Evolutionary conservation across 2,113 vertebrate genomes (phyloP).

Genomic region (Lota lota): DNA sequence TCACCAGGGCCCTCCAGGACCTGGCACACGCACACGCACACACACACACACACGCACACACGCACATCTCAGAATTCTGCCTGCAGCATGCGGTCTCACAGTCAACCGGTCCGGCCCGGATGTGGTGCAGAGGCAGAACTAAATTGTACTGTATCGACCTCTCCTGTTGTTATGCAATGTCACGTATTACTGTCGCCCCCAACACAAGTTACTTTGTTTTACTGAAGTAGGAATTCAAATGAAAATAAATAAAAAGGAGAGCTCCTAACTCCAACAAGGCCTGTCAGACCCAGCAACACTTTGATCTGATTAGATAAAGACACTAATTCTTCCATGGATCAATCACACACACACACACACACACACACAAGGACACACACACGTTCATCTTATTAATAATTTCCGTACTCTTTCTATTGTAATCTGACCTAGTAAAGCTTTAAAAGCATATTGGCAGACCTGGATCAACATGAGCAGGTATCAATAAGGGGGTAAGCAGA

Average conservation of each 20-base stretch:
- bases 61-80: slow-evolving; percentile 42
- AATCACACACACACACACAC: not conserved
- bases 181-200: no score
- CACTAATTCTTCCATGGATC: no score
- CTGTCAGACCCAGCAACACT: no score
- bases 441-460: slow-evolving; percentile 2
- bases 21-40: no score
- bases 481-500: slow-evolving; percentile 63
- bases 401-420: not conserved
- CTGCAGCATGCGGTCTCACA: slow-evolving; percentile 50
- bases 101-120: slow-evolving; percentile 20
- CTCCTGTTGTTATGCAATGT: not conserved
- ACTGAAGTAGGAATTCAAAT: no score
- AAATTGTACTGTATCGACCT: not conserved
- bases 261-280: no score
- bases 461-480: slow-evolving; percentile 23
- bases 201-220: no score
- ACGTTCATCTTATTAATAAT: not conserved
- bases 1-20: no score
- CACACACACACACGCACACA: not conserved
- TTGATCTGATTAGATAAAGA: no score
- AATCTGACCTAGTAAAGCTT: no score
- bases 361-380: not conserved
- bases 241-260: no score
- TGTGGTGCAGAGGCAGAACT: slow-evolving; percentile 17